Evolutionary conservation across 2,113 vertebrate species (phyloP).

Genomic region (Ophthalmolycus amberensis): DNA sequence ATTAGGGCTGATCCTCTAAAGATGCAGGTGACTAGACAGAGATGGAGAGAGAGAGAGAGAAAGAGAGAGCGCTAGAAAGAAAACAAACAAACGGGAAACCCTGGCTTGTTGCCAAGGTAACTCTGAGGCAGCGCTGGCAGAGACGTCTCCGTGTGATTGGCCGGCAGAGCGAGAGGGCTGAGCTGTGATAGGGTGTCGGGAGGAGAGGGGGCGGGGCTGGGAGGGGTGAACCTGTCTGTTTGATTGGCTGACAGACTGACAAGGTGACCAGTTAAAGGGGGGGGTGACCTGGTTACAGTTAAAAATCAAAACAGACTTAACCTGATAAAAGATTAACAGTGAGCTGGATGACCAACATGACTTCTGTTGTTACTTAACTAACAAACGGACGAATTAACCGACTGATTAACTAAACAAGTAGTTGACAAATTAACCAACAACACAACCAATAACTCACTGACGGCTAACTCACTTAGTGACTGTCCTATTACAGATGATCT

Average conservation of each 20-base stretch:
- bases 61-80: conserved; percentile 48
- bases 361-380: neutral
- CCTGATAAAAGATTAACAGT: neutral
- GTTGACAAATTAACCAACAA: neutral
- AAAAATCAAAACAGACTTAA: conserved; percentile 41
- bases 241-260: conserved; percentile 50
- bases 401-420: neutral
- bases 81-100: conserved; percentile 58
- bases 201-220: conserved; percentile 49
- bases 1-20: conserved; percentile 69
- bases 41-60: neutral
- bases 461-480: neutral
- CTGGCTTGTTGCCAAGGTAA: conserved; percentile 87
- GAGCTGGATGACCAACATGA: conserved; percentile 9
- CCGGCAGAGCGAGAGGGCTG: conserved; percentile 30
- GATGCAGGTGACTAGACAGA: conserved; percentile 69
- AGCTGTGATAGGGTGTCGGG: conserved; percentile 70
- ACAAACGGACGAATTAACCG: neutral
- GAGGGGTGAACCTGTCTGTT: conserved; percentile 39
- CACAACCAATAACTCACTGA: no score
- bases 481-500: neutral
- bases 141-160: conserved; percentile 73
- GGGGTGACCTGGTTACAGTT: neutral
- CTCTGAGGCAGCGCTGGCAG: conserved; percentile 68
- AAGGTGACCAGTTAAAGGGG: conserved; percentile 40